These are phyloP conservation scores for Trilocha varians DNA, from an alignment of 2,888 invertebrate genomes.

Conservation along the genomic window DNA sequence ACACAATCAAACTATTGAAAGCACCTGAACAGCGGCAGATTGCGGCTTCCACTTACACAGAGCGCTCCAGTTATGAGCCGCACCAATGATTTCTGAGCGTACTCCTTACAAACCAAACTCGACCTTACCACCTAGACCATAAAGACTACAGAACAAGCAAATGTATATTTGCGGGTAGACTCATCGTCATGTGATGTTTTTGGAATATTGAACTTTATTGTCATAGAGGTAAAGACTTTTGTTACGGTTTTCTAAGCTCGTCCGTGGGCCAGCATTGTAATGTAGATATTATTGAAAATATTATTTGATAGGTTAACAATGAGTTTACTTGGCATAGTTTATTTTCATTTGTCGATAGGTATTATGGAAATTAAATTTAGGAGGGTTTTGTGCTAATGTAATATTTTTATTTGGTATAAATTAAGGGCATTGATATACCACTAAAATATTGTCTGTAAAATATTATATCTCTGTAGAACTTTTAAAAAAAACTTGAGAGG, in stretches of 20 bases:
- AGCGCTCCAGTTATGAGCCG: slow-evolving; percentile 39
- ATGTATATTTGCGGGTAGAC: neutral
- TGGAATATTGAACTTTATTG: slow-evolving; percentile 1
- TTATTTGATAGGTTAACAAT: slow-evolving; percentile 24
- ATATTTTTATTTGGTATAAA: too few species aligned
- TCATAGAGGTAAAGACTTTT: neutral
- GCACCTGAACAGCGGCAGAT: slow-evolving; percentile 64
- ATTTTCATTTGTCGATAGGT: neutral
- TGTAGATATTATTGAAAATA: slow-evolving; percentile 42
- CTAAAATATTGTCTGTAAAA: too few species aligned
- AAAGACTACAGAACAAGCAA: slow-evolving; percentile 6
- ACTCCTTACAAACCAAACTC: slow-evolving; percentile 13
- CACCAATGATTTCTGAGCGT: slow-evolving; percentile 18
- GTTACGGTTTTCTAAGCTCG: neutral
- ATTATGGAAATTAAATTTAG: neutral
- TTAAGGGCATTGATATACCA: too few species aligned
- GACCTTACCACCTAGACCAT: slow-evolving; percentile 15
- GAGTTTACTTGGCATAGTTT: slow-evolving; percentile 13
- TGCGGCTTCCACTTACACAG: slow-evolving; percentile 56
- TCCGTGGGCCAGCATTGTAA: slow-evolving; percentile 23
- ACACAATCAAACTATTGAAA: slow-evolving; percentile 25
- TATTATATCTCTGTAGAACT: too few species aligned
- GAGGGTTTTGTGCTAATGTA: neutral
- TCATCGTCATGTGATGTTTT: slow-evolving; percentile 1
- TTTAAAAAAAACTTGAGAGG: too few species aligned